A percentile compares a stretch with the other conserved stretches of the same genome.
These are phyloP conservation scores for Malaclemys terrapin DNA, from an alignment of 2,113 vertebrate species.

Conservation along the genomic window DNA sequence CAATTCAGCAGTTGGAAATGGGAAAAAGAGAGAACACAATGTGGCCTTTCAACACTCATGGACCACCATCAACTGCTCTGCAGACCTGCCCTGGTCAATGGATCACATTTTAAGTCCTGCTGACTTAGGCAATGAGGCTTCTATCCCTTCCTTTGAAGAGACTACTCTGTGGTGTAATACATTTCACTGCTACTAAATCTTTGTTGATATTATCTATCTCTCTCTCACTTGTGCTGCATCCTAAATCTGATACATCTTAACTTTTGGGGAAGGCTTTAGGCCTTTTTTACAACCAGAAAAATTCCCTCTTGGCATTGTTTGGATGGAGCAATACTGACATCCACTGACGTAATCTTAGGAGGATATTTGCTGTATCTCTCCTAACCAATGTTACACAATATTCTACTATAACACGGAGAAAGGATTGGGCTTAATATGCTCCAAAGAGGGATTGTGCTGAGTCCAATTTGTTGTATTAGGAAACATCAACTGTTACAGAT, in stretches of 20 bases:
- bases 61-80: not conserved
- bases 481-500: constrained; percentile 50
- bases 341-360: constrained; percentile 78
- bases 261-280: not conserved
- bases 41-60: not conserved
- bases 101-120: not conserved
- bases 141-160: not conserved
- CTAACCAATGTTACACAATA: constrained; percentile 16
- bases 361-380: constrained; percentile 35
- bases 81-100: not conserved
- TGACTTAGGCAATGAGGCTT: not conserved
- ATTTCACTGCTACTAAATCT: not conserved
- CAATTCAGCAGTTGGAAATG: not conserved
- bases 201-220: not conserved
- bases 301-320: constrained; percentile 28
- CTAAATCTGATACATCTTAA: not conserved
- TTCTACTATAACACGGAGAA: not conserved
- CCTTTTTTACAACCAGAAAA: constrained; percentile 68
- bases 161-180: not conserved
- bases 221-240: not conserved
- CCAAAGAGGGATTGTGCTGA: constrained; percentile 61
- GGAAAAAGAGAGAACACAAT: not conserved
- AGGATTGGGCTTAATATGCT: constrained; percentile 51
- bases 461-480: constrained; percentile 65
- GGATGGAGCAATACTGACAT: constrained; percentile 83